Conservation (phyloP, 2,113 vertebrate genomes). For the Elephantulus edwardii region DNA sequence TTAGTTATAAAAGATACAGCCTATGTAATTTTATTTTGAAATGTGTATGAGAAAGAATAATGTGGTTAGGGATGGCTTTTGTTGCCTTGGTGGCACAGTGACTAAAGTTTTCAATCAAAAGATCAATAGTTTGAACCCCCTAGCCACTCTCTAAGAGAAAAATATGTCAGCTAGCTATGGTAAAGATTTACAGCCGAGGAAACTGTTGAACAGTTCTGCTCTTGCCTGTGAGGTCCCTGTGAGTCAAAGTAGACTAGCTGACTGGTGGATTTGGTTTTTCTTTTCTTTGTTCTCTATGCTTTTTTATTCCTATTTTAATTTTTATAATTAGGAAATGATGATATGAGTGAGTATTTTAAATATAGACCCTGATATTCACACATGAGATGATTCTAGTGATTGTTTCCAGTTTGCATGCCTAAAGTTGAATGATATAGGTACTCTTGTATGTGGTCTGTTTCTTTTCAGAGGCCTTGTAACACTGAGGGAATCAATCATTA, state of each 20-base stretch:
- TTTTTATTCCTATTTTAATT: not conserved
- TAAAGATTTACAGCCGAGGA: too few relatives aligned
- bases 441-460: not conserved
- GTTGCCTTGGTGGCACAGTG: not conserved
- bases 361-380: not conserved
- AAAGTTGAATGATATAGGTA: not conserved
- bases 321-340: slow-evolving; percentile 25
- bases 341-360: slow-evolving; percentile 26
- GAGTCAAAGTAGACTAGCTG: not conserved
- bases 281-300: slow-evolving; percentile 17
- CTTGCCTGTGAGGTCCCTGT: not conserved
- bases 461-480: not conserved
- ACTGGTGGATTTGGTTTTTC: not conserved
- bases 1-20: slow-evolving; percentile 6
- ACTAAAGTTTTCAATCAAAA: not conserved
- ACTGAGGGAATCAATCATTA: not conserved
- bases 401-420: not conserved
- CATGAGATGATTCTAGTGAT: not conserved
- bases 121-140: not conserved
- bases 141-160: not conserved
- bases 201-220: not conserved
- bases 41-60: not conserved
- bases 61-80: not conserved
- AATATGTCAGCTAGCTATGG: too few relatives aligned
- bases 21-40: not conserved